Conservation (phyloP, 1,140 invertebrate genomes). For the Eriosoma lanigerum region DNA sequence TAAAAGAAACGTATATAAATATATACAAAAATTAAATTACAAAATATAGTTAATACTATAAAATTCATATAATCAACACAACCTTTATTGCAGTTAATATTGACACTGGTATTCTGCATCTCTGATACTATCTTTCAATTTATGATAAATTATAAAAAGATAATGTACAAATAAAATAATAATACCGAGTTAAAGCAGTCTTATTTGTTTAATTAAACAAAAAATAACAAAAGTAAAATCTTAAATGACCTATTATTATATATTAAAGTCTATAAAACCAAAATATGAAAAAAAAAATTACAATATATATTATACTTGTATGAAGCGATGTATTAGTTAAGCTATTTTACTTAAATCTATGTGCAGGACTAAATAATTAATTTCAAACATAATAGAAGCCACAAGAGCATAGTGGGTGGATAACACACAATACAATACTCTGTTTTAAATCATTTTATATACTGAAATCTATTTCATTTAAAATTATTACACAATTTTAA, state of each 20-base stretch:
- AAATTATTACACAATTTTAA: too few species aligned
- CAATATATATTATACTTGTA: conserved; percentile 4
- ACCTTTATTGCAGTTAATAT: conserved; percentile 26
- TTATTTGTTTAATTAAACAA: conserved; percentile 51
- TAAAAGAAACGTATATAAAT: too few species aligned
- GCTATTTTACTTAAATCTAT: neutral
- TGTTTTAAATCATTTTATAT: too few species aligned
- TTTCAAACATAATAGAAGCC: neutral
- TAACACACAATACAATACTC: too few species aligned
- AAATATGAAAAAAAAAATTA: conserved; percentile 20
- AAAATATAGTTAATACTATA: neutral
- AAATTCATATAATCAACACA: too few species aligned
- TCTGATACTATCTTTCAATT: neutral
- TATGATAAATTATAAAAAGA: neutral
- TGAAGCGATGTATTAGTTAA: conserved; percentile 40
- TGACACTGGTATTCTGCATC: neutral
- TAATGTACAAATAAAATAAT: conserved; percentile 42
- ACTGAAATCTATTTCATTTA: too few species aligned
- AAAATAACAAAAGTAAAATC: conserved; percentile 53
- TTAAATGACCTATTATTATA: conserved; percentile 30
- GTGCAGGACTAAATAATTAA: neutral
- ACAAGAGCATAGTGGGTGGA: too few species aligned
- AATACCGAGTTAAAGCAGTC: conserved; percentile 50
- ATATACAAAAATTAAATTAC: too few species aligned
- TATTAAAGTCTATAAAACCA: conserved; percentile 44